Conservation (phyloP, 2,888 invertebrate species). For the Polydrusus tereticollis region DNA sequence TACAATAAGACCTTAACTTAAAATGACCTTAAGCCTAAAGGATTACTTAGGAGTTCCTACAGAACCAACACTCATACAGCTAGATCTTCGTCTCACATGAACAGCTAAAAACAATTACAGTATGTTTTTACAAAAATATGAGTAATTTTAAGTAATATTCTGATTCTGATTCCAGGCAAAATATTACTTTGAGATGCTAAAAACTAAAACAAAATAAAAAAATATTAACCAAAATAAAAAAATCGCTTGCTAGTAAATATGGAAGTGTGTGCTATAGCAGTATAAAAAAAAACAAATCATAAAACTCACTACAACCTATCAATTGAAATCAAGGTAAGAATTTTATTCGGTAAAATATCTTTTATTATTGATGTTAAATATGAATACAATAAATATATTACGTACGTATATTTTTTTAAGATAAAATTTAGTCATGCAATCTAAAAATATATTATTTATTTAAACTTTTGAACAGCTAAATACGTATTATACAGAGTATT, state of each 20-base stretch:
- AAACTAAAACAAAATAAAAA: not conserved
- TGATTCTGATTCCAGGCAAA: not conserved
- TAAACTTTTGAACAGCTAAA: not conserved
- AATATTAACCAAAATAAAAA: conserved; percentile 3
- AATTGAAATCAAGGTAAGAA: not conserved
- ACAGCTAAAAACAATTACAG: conserved; percentile 65
- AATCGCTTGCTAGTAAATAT: conserved; percentile 29
- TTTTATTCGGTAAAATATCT: conserved; percentile 1
- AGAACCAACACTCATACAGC: conserved; percentile 59
- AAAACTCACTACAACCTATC: not conserved
- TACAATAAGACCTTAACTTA: conserved; percentile 35
- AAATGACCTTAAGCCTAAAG: conserved; percentile 33
- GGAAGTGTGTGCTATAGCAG: conserved; percentile 7
- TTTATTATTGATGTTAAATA: not conserved
- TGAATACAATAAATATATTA: not conserved
- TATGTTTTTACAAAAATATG: conserved; percentile 27
- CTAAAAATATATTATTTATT: not conserved
- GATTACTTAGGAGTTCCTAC: conserved; percentile 48
- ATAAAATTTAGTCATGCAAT: not conserved
- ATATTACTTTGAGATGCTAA: conserved; percentile 9
- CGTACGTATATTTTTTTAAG: not conserved
- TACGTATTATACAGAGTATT: not conserved
- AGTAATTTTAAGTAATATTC: conserved; percentile 13
- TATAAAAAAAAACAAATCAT: not conserved
- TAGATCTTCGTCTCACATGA: conserved; percentile 68